Percentiles rank a stretch among this genome's conserved stretches.
Evolutionary conservation across 1,140 invertebrate genomes (phyloP).

Genomic region (Drosophila erecta): DNA sequence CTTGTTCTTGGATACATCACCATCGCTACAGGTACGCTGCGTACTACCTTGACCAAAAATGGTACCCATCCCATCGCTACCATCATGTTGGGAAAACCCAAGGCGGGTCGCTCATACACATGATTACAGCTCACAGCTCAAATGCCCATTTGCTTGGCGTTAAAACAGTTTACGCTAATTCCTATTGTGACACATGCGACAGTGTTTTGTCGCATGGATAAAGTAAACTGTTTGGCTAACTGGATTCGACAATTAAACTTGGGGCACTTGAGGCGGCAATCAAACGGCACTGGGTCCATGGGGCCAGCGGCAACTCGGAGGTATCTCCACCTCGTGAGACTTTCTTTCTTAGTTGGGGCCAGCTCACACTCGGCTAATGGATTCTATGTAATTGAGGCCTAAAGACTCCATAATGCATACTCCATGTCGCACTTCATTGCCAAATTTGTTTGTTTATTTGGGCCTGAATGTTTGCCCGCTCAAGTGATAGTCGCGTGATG

Average conservation of each 20-base stretch:
- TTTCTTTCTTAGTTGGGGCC: conserved; percentile 42
- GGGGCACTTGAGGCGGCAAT: conserved; percentile 35
- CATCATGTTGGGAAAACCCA: conserved; percentile 31
- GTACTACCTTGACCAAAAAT: conserved; percentile 7
- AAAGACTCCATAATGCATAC: conserved; percentile 30
- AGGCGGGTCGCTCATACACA: conserved; percentile 17
- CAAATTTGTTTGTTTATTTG: conserved; percentile 64
- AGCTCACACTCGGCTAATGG: conserved; percentile 61
- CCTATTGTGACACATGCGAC: conserved; percentile 71
- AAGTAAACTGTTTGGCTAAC: conserved; percentile 62
- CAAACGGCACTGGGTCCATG: conserved; percentile 55
- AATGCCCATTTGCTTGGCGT: conserved; percentile 56
- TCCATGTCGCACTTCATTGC: conserved; percentile 54
- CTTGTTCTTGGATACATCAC: not conserved
- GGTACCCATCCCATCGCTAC: not conserved
- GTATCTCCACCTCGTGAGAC: conserved; percentile 32
- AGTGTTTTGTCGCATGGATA: conserved; percentile 56
- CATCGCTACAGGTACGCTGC: not conserved
- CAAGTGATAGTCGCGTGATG: conserved; percentile 50
- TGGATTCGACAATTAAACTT: conserved; percentile 72
- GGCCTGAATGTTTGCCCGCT: conserved; percentile 26
- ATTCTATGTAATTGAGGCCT: conserved; percentile 67
- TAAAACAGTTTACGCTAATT: conserved; percentile 83
- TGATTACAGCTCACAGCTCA: conserved; percentile 27
- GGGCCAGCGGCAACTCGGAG: conserved; percentile 53